Conservation (phyloP, 2,888 invertebrate genomes). For the Acronicta alni region DNA sequence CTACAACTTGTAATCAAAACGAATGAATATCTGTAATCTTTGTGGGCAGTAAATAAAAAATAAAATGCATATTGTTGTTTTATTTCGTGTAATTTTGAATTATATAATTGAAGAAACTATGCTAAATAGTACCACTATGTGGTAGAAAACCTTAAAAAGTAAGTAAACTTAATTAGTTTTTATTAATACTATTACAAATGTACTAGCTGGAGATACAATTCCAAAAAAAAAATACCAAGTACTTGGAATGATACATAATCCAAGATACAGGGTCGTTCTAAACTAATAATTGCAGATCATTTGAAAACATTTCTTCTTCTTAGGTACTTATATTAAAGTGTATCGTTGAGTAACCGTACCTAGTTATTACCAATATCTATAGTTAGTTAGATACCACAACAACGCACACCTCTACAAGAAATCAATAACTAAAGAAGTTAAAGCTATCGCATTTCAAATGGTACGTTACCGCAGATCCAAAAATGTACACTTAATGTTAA, state of each 20-base stretch:
- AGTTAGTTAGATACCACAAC: slow-evolving; percentile 21
- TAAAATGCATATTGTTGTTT: slow-evolving; percentile 34
- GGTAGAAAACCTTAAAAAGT: slow-evolving; percentile 28
- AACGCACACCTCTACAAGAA: slow-evolving; percentile 35
- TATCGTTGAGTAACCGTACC: slow-evolving; percentile 12
- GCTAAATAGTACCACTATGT: slow-evolving; percentile 50
- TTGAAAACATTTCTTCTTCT: slow-evolving; percentile 50
- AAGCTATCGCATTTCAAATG: slow-evolving; percentile 35
- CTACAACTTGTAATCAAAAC: slow-evolving; percentile 15
- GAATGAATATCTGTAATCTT: slow-evolving; percentile 26
- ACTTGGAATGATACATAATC: slow-evolving; percentile 17
- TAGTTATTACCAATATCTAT: neutral
- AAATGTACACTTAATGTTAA: slow-evolving; percentile 3
- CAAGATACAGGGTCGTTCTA: slow-evolving; percentile 30
- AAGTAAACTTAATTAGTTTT: slow-evolving; percentile 14
- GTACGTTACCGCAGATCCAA: slow-evolving; percentile 27
- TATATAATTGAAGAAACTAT: slow-evolving; percentile 9
- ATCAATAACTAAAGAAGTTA: slow-evolving; percentile 21
- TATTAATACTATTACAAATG: slow-evolving; percentile 23
- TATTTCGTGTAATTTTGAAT: slow-evolving; percentile 31
- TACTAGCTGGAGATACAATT: slow-evolving; percentile 15
- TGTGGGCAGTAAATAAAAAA: slow-evolving; percentile 43
- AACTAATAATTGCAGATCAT: slow-evolving; percentile 55
- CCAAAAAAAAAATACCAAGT: slow-evolving; percentile 29
- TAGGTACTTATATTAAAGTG: slow-evolving; percentile 21